A percentile compares a stretch with the other conserved stretches of the same genome.
Conservation (phyloP, 1,140 invertebrate species). For the Pissodes strobi region DNA sequence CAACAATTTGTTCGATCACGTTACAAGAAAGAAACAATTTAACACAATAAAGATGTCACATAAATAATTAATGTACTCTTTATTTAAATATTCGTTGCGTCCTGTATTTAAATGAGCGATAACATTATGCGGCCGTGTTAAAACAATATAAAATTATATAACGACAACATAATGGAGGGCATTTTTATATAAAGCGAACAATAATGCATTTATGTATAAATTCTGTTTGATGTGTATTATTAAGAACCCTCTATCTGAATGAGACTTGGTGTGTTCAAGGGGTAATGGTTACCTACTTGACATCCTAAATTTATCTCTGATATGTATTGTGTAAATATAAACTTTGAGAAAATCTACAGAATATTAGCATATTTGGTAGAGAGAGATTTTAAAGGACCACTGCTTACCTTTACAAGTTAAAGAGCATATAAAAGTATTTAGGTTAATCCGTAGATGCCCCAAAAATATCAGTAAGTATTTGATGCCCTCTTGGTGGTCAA, state of each 20-base stretch:
- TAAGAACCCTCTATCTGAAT: background rate
- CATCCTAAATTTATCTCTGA: no score
- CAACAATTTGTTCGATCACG: slow-evolving; percentile 22
- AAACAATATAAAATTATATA: slow-evolving; percentile 37
- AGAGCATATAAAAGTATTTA: no score
- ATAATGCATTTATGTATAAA: slow-evolving; percentile 31
- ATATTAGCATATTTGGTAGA: no score
- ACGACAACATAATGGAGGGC: slow-evolving; percentile 24
- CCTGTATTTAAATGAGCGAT: slow-evolving; percentile 28
- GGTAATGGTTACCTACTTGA: no score
- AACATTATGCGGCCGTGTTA: slow-evolving; percentile 26
- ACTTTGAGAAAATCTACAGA: no score
- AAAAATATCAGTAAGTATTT: no score
- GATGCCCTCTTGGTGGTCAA: no score
- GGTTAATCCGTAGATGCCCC: no score
- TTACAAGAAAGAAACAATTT: slow-evolving; percentile 30
- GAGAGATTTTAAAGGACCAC: no score
- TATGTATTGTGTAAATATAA: no score
- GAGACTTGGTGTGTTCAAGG: background rate
- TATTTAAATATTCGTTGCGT: slow-evolving; percentile 33
- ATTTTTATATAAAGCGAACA: slow-evolving; percentile 13
- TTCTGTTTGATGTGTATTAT: slow-evolving; percentile 19
- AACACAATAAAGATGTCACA: slow-evolving; percentile 36
- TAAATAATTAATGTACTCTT: slow-evolving; percentile 33
- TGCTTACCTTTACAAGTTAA: no score